Evolutionary conservation across 2,797 vertebrate genomes (phyloP), one percentile per base, ranked within the genome.

Genomic region (Neosilurus mollespiculum): DNA sequence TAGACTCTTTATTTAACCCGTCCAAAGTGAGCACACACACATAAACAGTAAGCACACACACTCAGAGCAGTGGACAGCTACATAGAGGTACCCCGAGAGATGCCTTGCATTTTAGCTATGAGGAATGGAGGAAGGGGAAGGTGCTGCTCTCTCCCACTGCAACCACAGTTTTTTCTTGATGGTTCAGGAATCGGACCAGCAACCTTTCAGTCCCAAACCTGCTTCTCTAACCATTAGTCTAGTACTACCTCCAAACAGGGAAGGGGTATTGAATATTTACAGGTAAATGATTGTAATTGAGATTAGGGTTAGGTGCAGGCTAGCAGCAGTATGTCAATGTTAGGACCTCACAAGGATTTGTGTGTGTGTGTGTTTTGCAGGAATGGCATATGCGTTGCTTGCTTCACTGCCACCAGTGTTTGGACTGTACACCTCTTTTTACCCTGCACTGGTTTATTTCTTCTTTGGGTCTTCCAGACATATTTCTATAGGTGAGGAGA

Each of bases 391-490:
- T 12, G 96, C 97, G 0, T 92, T 99, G 86, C 89, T 99, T 90
- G 98, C 98, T 0, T 97, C 97, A 14, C 90, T 99, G 83, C 97
- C 97, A 0, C 96, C 97, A 0, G 96, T 99, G 53, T 96, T 94
- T 0, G 98, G 98, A 49, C 96, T 99, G 84, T 99, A 99, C 88
- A 94, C 96, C 2, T 96, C 98, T 22, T 96, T 99, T 85, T 99
- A 97, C 88, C 98, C 98, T 0, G 91, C 96, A 51, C 89, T 99
- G 54, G 85, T 97, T 88, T 99, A 99, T 90, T 96, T 97, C 89
- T 93, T 99, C 86, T 99, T 99, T 1, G 98, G 98, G 70, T 99
- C 98, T 0, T 99, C 98, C 6, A 95, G 96, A 56, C 98, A 99
- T 88, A 97, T 97, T 90, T 99, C 98, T 0, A 93, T 96, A 49